These are phyloP conservation scores for Diabrotica balteata DNA, from an alignment of 2,888 invertebrate genomes.

Conservation along the genomic window DNA sequence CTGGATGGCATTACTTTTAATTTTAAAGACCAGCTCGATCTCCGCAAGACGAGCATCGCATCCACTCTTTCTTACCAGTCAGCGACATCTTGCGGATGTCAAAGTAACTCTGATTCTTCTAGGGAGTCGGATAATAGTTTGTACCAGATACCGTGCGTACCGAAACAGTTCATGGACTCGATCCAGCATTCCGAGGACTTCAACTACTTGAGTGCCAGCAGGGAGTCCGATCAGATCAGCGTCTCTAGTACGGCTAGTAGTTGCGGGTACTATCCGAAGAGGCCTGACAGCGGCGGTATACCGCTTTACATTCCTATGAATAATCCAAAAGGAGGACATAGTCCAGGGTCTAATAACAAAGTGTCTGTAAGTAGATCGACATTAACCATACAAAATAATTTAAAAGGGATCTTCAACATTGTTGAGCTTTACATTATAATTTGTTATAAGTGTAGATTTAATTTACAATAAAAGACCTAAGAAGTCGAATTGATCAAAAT, in stretches of 20 bases:
- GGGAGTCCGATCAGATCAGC: constrained; percentile 69
- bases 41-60: constrained; percentile 46
- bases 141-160: constrained; percentile 65
- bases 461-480: no score
- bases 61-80: constrained; percentile 53
- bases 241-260: constrained; percentile 69
- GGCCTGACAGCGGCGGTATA: constrained; percentile 61
- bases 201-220: constrained; percentile 59
- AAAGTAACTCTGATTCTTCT: constrained; percentile 49
- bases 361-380: constrained; percentile 64
- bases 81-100: constrained; percentile 52
- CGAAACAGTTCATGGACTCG: constrained; percentile 65
- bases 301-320: constrained; percentile 69
- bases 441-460: neutral
- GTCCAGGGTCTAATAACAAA: constrained; percentile 67
- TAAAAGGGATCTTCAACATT: no score
- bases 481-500: no score
- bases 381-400: no score
- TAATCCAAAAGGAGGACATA: constrained; percentile 62
- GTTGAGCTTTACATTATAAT: neutral
- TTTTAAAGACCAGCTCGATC: constrained; percentile 55
- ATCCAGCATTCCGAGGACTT: constrained; percentile 67
- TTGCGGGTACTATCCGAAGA: constrained; percentile 63
- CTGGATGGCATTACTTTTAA: constrained; percentile 58
- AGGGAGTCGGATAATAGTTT: constrained; percentile 68